Conservation (phyloP, 2,888 invertebrate species). For the Palloptera scutellata region DNA sequence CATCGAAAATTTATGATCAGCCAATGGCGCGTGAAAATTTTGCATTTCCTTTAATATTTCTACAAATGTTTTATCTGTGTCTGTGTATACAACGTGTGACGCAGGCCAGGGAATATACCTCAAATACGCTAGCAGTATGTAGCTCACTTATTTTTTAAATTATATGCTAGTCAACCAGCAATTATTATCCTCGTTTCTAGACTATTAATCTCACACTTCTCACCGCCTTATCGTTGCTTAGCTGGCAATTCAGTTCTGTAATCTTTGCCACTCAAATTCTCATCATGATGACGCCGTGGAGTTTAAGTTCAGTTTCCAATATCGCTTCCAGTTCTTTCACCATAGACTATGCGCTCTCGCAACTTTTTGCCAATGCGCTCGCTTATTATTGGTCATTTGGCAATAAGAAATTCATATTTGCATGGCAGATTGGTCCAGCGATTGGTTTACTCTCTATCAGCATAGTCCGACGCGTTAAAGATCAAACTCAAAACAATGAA, state of each 20-base stretch:
- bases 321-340: constrained; percentile 63
- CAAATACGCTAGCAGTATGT: constrained; percentile 28
- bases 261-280: constrained; percentile 79
- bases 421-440: constrained; percentile 60
- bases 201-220: constrained; percentile 50
- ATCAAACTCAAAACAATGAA: constrained; percentile 29
- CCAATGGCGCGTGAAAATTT: constrained; percentile 88
- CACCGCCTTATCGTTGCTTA: constrained; percentile 63
- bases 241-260: constrained; percentile 87
- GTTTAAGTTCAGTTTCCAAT: constrained; percentile 66
- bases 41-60: constrained; percentile 80
- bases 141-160: no score
- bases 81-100: constrained; percentile 65
- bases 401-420: constrained; percentile 58
- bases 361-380: constrained; percentile 54
- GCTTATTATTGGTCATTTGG: constrained; percentile 58
- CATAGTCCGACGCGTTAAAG: constrained; percentile 46
- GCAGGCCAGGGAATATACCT: constrained; percentile 47
- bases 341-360: constrained; percentile 59
- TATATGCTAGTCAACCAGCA: no score
- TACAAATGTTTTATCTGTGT: constrained; percentile 76
- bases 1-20: constrained; percentile 85
- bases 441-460: constrained; percentile 56
- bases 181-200: constrained; percentile 18
- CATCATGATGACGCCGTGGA: constrained; percentile 76